Conservation (phyloP, 2,113 vertebrate genomes). For the Prunella fulvescens region DNA sequence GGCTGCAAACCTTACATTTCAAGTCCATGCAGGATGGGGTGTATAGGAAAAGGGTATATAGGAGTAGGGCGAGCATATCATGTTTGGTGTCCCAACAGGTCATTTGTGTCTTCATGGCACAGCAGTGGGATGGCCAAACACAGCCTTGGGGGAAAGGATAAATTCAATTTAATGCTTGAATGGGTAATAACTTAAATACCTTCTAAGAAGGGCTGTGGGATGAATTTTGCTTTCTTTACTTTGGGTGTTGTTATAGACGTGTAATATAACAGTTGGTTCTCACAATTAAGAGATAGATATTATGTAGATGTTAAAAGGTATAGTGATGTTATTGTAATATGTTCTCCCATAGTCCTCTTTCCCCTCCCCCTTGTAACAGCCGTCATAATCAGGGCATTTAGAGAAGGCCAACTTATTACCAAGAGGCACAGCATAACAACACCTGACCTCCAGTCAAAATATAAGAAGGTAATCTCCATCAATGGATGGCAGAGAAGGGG, state of each 20-base stretch:
- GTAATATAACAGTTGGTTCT: not conserved
- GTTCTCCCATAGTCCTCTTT: not conserved
- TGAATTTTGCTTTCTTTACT: not conserved
- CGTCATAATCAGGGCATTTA: not conserved
- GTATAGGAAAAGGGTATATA: not conserved
- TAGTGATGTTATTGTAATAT: not conserved
- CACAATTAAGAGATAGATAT: not conserved
- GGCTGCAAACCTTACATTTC: not conserved
- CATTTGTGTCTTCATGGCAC: not conserved
- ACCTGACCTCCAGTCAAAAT: not conserved
- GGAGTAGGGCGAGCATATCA: rapidly evolving
- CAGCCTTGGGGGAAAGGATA: not conserved
- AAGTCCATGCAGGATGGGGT: not conserved
- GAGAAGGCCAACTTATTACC: not conserved
- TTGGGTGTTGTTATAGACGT: not conserved
- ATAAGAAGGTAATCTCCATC: not conserved
- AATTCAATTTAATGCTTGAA: not conserved
- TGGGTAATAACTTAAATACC: not conserved
- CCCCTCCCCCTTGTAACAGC: not conserved
- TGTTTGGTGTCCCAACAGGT: not conserved
- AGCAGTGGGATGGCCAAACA: not conserved
- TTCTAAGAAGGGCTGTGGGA: not conserved
- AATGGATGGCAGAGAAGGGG: not conserved
- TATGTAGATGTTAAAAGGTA: not conserved
- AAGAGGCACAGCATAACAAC: not conserved